Percentiles rank a stretch among this genome's conserved stretches.
phyloP scores from a whole-genome alignment of 1,140 invertebrate species.

The Akabosia matsudoensis region DNA sequence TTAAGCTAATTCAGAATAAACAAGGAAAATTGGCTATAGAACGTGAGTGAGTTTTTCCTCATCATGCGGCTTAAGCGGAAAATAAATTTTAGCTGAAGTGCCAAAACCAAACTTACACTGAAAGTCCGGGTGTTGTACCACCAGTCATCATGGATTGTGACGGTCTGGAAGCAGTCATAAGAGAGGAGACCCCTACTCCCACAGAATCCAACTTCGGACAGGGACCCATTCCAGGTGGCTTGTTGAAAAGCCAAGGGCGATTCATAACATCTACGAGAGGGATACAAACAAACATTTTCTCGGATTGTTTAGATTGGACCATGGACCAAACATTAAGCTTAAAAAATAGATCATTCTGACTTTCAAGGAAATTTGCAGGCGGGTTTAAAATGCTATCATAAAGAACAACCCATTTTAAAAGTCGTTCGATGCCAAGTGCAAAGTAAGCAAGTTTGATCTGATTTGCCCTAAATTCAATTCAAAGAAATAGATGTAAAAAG shows the following conservation, averaged over 20 bases:
- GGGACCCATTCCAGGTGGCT: constrained; percentile 22
- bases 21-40: too few species aligned
- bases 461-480: constrained; percentile 9
- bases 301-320: not conserved
- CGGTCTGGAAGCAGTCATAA: not conserved
- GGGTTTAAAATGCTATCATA: not conserved
- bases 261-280: not conserved
- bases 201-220: not conserved
- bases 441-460: not conserved
- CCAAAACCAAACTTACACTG: not conserved
- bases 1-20: too few species aligned
- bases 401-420: not conserved
- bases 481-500: too few species aligned
- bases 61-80: too few species aligned
- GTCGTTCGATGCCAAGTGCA: constrained; percentile 12
- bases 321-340: not conserved
- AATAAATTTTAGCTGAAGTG: too few species aligned
- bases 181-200: not conserved
- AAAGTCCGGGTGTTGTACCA: constrained; percentile 14
- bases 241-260: constrained; percentile 9
- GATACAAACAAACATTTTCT: not conserved
- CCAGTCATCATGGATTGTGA: constrained; percentile 8
- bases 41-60: too few species aligned
- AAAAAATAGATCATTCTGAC: not conserved
- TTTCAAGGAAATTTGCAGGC: not conserved